phyloP scores from a whole-genome alignment of 1,140 invertebrate species.

The Polypedilum pembai region DNA sequence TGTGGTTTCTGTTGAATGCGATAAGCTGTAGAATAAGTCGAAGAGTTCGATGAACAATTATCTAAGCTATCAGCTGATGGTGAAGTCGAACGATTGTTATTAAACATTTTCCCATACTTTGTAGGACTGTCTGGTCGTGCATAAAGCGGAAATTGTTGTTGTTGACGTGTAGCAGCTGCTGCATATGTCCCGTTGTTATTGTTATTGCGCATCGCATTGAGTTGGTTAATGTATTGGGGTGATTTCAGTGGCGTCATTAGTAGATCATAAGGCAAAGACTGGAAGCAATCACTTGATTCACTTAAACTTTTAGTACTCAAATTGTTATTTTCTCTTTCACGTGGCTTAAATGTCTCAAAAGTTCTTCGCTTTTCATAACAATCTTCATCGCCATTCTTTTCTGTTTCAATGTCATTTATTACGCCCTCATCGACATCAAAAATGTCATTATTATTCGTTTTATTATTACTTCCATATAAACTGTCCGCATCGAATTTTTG shows the following conservation, averaged over 20 bases:
- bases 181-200: background rate
- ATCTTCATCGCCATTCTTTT: background rate
- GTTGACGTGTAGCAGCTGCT: background rate
- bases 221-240: conserved; percentile 17
- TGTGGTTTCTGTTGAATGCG: background rate
- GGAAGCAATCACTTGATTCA: conserved; percentile 1
- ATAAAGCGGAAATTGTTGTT: conserved; percentile 23
- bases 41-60: conserved; percentile 23
- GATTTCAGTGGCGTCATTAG: background rate
- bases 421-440: conserved; percentile 22
- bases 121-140: background rate
- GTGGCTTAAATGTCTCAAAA: conserved; percentile 11
- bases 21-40: background rate
- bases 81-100: conserved; percentile 23
- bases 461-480: background rate
- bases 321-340: background rate
- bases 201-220: conserved; percentile 18
- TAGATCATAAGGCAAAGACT: conserved; percentile 5
- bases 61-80: conserved; percentile 18
- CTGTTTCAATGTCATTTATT: conserved; percentile 21
- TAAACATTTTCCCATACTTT: conserved; percentile 15
- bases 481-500: conserved; percentile 7
- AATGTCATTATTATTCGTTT: conserved; percentile 9
- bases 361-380: background rate
- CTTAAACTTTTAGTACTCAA: conserved; percentile 13